Percentiles rank a stretch among this genome's conserved stretches.
These are phyloP conservation scores for Macrosteles quadrilineatus DNA, from an alignment of 1,140 invertebrate species.

Conservation along the genomic window DNA sequence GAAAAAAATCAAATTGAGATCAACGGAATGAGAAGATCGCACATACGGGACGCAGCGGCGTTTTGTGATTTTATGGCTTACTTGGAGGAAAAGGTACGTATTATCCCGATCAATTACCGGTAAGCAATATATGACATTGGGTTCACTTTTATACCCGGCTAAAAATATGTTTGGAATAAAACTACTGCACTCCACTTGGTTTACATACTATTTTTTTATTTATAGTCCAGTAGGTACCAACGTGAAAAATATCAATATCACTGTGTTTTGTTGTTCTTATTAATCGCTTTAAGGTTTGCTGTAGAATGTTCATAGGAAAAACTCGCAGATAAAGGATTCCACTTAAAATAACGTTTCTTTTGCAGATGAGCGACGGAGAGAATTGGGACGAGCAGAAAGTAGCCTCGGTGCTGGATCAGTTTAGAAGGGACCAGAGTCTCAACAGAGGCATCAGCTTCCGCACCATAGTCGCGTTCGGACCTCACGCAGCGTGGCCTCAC, in stretches of 20 bases:
- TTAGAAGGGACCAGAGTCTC: constrained; percentile 65
- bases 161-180: too few relatives aligned
- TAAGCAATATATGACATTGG: too few relatives aligned
- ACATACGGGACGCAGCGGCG: constrained; percentile 83
- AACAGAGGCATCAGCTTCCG: constrained; percentile 77
- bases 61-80: constrained; percentile 89
- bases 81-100: constrained; percentile 68
- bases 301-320: too few relatives aligned
- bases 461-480: constrained; percentile 87
- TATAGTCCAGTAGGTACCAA: too few relatives aligned
- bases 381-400: constrained; percentile 71
- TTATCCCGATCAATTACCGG: too few relatives aligned
- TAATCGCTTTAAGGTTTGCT: too few relatives aligned
- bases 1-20: constrained; percentile 85
- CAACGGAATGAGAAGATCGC: constrained; percentile 83
- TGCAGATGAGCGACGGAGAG: constrained; percentile 38
- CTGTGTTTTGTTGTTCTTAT: too few relatives aligned
- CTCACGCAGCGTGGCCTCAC: constrained; percentile 88
- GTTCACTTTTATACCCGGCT: too few relatives aligned
- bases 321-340: too few relatives aligned
- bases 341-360: background rate
- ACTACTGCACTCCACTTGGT: too few relatives aligned
- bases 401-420: constrained; percentile 59
- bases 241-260: too few relatives aligned
- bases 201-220: too few relatives aligned